These are phyloP conservation scores for Temnothorax longispinosus DNA, from an alignment of 1,140 invertebrate species.

Conservation along the genomic window DNA sequence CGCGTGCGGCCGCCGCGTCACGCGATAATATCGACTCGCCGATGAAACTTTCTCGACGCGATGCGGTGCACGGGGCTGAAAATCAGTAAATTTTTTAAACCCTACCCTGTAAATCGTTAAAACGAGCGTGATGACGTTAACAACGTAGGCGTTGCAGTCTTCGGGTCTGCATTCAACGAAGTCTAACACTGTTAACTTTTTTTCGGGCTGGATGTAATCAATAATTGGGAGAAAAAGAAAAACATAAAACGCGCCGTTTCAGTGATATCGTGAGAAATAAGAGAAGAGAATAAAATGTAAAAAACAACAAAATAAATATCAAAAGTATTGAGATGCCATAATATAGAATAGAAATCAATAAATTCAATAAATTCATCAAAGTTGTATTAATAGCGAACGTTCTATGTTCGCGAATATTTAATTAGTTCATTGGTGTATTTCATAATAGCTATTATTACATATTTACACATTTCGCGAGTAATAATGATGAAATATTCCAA, in stretches of 20 bases:
- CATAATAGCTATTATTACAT: background rate
- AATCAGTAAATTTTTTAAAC: conserved; percentile 38
- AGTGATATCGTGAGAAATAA: background rate
- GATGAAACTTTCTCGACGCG: background rate
- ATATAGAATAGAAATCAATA: background rate
- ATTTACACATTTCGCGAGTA: background rate
- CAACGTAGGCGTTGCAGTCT: background rate
- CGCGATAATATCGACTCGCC: conserved; percentile 41
- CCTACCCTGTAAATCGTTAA: conserved; percentile 19
- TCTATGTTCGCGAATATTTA: background rate
- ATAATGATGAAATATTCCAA: background rate
- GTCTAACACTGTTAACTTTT: background rate
- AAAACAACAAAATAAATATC: background rate
- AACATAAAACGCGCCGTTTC: background rate
- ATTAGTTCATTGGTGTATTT: background rate
- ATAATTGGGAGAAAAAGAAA: background rate
- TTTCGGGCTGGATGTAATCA: background rate
- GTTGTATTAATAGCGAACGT: background rate
- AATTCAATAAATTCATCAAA: background rate
- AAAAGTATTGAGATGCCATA: background rate
- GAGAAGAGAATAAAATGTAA: background rate
- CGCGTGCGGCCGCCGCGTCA: conserved; percentile 28
- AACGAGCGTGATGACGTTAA: conserved; percentile 25
- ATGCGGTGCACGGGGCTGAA: background rate
- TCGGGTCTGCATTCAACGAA: conserved; percentile 1